These are phyloP conservation scores for Lepidocyrtoides sp. DNA, from an alignment of 2,888 invertebrate genomes.

Conservation along the genomic window DNA sequence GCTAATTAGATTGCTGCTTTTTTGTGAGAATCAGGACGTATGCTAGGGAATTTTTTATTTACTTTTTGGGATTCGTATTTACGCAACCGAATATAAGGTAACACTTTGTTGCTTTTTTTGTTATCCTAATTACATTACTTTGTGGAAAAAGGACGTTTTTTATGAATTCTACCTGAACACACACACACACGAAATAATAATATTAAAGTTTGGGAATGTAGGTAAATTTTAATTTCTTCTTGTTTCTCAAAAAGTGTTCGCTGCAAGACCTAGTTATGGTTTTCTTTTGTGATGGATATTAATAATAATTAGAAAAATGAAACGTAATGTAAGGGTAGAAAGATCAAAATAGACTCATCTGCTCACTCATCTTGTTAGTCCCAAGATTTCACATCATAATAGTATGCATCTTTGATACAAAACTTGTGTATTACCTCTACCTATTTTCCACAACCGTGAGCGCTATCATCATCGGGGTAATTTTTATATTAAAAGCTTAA, in stretches of 20 bases:
- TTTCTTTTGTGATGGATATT: no score
- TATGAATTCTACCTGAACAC: background rate
- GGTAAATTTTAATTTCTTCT: background rate
- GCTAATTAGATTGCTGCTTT: constrained; percentile 55
- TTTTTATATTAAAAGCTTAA: constrained; percentile 21
- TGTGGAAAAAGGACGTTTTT: background rate
- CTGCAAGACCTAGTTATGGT: no score
- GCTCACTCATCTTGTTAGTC: background rate
- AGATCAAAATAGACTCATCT: background rate
- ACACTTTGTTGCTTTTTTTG: constrained; percentile 22
- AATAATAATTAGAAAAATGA: no score
- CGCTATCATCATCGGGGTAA: background rate
- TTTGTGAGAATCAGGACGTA: constrained; percentile 1
- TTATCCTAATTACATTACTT: constrained; percentile 25
- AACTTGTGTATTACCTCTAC: background rate
- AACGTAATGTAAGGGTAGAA: background rate
- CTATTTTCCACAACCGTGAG: background rate
- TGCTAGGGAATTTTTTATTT: no score
- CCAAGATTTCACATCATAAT: background rate
- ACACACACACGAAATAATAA: background rate
- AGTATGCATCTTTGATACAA: background rate
- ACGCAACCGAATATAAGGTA: background rate
- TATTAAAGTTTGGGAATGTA: background rate
- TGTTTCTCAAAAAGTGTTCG: no score
- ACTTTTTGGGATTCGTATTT: no score